These are phyloP conservation scores for Ladona fulva DNA, from an alignment of 1,140 invertebrate genomes.

Conservation along the genomic window DNA sequence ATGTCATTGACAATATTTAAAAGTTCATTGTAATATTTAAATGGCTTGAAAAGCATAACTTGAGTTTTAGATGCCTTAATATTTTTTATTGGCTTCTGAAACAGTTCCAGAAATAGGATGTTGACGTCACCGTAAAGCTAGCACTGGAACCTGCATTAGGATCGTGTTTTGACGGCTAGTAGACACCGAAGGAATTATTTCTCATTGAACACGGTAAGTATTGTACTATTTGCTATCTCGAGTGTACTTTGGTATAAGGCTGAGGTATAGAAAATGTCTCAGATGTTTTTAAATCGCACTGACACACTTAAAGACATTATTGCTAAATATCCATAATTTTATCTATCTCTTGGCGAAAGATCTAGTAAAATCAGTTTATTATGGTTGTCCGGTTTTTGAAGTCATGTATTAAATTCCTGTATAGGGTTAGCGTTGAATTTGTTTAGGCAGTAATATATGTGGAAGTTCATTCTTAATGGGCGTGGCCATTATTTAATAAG, in stretches of 20 bases:
- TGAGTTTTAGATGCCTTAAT: not conserved
- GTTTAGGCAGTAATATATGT: not conserved
- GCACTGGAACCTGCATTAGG: not conserved
- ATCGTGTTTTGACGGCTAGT: not conserved
- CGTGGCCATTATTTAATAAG: not conserved
- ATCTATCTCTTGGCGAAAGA: not conserved
- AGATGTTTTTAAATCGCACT: not conserved
- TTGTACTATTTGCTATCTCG: not conserved
- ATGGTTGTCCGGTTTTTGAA: not conserved
- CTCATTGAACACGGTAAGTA: not conserved
- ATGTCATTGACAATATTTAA: not conserved
- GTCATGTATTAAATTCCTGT: not conserved
- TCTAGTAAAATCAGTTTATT: not conserved
- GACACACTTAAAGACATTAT: not conserved
- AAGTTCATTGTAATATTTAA: not conserved
- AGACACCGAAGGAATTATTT: not conserved
- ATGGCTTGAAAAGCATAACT: no score
- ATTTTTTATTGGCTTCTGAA: not conserved
- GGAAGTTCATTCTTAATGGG: not conserved
- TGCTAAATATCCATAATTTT: not conserved
- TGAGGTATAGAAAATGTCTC: not conserved
- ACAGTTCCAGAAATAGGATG: conserved; percentile 2
- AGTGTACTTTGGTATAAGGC: no score
- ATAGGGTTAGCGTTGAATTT: not conserved
- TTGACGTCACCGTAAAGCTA: not conserved